Percentiles rank a stretch among this genome's conserved stretches.
Evolutionary conservation across 2,113 vertebrate species (phyloP).

Genomic region (Anser cygnoides): DNA sequence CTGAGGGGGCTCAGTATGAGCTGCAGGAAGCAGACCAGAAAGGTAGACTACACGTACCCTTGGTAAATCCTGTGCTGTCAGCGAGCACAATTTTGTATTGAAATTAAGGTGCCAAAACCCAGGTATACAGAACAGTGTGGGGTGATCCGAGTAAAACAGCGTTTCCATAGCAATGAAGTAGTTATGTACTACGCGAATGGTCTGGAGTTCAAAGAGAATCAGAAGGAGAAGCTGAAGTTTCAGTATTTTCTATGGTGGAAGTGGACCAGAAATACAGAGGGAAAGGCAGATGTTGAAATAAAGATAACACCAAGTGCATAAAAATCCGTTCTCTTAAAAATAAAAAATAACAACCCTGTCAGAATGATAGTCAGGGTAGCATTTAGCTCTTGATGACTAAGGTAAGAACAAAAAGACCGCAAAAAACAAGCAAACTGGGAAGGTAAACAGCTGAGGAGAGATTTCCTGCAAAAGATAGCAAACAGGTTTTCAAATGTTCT

Average conservation of each 20-base stretch:
- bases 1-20: not conserved
- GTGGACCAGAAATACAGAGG: not conserved
- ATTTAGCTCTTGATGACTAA: conserved; percentile 36
- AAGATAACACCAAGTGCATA: conserved; percentile 5
- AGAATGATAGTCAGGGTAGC: conserved; percentile 51
- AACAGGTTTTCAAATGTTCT: not conserved
- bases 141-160: not conserved
- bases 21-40: not conserved
- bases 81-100: not conserved
- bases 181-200: not conserved
- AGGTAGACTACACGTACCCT: fast-evolving
- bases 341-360: conserved; percentile 31
- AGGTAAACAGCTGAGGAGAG: conserved; percentile 12
- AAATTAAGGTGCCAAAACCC: not conserved
- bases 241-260: not conserved
- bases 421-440: not conserved
- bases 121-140: not conserved
- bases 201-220: not conserved
- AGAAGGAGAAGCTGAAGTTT: not conserved
- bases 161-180: conserved; percentile 6
- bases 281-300: conserved; percentile 21
- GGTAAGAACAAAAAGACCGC: conserved; percentile 16
- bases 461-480: not conserved
- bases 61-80: not conserved
- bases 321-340: conserved; percentile 25